A percentile compares a stretch with the other conserved stretches of the same genome.
These are phyloP conservation scores for zebrafish (Danio rerio) DNA, from an alignment of 2,113 vertebrate species.

Conservation along the genomic window GRCz12tu NC_133182.1:54396501-54397000, in stretches of 20 bases:
- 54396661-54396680: background rate
- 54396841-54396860: background rate
- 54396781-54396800: constrained; percentile 96
- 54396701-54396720: constrained; percentile 67
- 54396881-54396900: background rate
- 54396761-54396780: constrained; percentile 98
- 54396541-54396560: constrained; percentile 96
- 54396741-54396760: constrained; percentile 92
- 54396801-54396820: constrained; percentile 95
- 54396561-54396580: constrained; percentile 94
- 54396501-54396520: constrained; percentile 92
- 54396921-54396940: too few relatives aligned
- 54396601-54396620: constrained; percentile 97
- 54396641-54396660: constrained; percentile 7
- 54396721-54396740: constrained; percentile 96
- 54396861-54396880: background rate
- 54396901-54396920: background rate
- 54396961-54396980: too few relatives aligned
- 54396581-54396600: constrained; percentile 97
- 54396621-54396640: constrained; percentile 49
- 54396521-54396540: constrained; percentile 96
- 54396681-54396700: background rate
- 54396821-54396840: constrained; percentile 95
- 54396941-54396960: too few relatives aligned
- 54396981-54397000: too few relatives aligned